Evolutionary conservation across 2,797 vertebrate species (phyloP), one percentile per base, ranked within the genome.

Genomic region (Martes flavigula): DNA sequence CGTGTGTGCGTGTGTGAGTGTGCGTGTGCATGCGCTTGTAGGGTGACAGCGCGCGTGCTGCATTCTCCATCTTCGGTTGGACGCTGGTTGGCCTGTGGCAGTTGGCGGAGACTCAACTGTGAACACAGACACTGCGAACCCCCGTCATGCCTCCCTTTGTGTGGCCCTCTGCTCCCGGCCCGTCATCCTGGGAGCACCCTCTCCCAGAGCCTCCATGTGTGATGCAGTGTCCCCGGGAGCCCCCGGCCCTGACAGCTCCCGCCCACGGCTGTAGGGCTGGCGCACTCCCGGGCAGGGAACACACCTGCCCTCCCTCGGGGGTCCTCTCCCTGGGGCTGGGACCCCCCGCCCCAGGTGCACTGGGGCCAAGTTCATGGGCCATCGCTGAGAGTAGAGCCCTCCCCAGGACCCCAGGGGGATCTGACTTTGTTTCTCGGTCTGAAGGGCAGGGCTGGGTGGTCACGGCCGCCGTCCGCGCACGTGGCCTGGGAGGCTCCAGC

Each of bases 221-320:
- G 38, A 27, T 23, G 14, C 72, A 1, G 7, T 43, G 14, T 32
- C 73, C 75, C 18, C 10, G n/a, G 0, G 7, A 25, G 77, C 15
- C 60, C 60, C 5, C 12, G 25, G 25, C 35, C 35, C 17, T 30
- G 60, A 54, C 51, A 46, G 30, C 56, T 77, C 73, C 70, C 3
- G 7, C 7, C 43, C 68, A 23, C 43, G 38, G 56, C 75, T 56
- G 27, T 8, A 23, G 27, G 43, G 23, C 18, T 3, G 15, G n/a
- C 7, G 3, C 3, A 2, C 56, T 20, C 32, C 32, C 6, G 43
- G 73, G 23, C 18, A 27, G 32, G 58, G 43, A 79, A 40, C n/a
- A 11, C 0, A 8, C 27, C 15, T 2, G 15, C 1, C 13, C n/a
- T 7, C 40, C 35, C 35, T 17, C 5, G 0, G 62, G 62, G 20